Evolutionary conservation across 2,797 vertebrate genomes (phyloP).

Genomic region (Borostomias antarcticus): DNA sequence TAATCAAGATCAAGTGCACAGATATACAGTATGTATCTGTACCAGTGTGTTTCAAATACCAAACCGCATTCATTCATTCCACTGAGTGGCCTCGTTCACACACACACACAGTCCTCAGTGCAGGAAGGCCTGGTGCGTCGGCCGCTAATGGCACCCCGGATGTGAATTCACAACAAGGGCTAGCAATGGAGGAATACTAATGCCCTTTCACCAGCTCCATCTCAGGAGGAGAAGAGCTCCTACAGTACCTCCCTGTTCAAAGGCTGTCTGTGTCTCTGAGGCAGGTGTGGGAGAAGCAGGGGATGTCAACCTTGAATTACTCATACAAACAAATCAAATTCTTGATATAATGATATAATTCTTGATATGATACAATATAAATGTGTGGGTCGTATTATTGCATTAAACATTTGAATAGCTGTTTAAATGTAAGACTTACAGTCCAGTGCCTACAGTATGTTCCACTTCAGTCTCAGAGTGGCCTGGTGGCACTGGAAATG

Average conservation of each 20-base stretch:
- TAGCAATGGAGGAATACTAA: constrained; percentile 20
- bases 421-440: neutral
- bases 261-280: constrained; percentile 18
- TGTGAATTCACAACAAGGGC: constrained; percentile 44
- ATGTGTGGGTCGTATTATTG: no score
- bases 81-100: constrained; percentile 26
- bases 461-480: no score
- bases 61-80: neutral
- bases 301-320: no score
- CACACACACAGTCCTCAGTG: constrained; percentile 22
- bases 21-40: constrained; percentile 11
- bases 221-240: constrained; percentile 26
- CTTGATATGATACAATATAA: no score
- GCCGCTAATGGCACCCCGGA: constrained; percentile 20
- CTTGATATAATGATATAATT: no score
- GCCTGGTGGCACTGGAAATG: neutral
- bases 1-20: no score
- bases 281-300: neutral
- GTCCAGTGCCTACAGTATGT: neutral
- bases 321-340: no score
- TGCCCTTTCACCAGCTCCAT: constrained; percentile 20
- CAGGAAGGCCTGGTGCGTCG: constrained; percentile 35
- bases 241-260: constrained; percentile 6
- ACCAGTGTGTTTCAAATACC: constrained; percentile 27
- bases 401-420: no score